Conservation (phyloP, 2,113 vertebrate species). For the Coryphaenoides rupestris region DNA sequence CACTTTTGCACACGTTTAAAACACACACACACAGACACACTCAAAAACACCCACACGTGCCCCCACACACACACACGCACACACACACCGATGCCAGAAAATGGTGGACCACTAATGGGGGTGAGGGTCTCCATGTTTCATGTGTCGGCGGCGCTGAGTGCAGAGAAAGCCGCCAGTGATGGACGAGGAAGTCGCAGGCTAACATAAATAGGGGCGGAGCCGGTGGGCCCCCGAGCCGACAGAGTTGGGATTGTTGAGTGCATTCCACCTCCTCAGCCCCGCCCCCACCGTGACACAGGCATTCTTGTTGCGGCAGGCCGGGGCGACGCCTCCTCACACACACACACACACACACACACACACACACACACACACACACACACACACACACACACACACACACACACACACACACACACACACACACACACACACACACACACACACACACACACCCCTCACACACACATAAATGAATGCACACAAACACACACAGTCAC, state of each 20-base stretch:
- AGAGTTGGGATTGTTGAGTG: conserved; percentile 70
- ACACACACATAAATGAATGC: too few species aligned
- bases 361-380: too few species aligned
- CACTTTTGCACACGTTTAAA: too few species aligned
- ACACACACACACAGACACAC: too few species aligned
- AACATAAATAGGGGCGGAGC: conserved; percentile 62
- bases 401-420: too few species aligned
- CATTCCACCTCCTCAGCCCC: conserved; percentile 63
- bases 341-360: too few species aligned
- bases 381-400: too few species aligned
- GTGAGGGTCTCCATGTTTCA: conserved; percentile 31
- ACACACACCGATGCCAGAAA: conserved; percentile 10
- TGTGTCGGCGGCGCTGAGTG: conserved; percentile 44
- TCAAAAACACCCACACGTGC: too few species aligned
- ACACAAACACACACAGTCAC: too few species aligned
- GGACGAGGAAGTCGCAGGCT: conserved; percentile 31
- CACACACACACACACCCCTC: too few species aligned
- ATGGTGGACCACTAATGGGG: conserved; percentile 44
- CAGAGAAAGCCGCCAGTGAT: conserved; percentile 50
- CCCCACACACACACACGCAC: not conserved
- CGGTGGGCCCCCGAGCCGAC: conserved; percentile 61
- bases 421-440: too few species aligned
- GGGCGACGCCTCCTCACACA: conserved; percentile 10
- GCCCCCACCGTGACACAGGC: conserved; percentile 66
- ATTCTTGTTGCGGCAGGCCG: conserved; percentile 63